Percentiles rank a stretch among this genome's conserved stretches.
Evolutionary conservation across 2,797 vertebrate genomes (phyloP).

Genomic region (Vipera ursinii): DNA sequence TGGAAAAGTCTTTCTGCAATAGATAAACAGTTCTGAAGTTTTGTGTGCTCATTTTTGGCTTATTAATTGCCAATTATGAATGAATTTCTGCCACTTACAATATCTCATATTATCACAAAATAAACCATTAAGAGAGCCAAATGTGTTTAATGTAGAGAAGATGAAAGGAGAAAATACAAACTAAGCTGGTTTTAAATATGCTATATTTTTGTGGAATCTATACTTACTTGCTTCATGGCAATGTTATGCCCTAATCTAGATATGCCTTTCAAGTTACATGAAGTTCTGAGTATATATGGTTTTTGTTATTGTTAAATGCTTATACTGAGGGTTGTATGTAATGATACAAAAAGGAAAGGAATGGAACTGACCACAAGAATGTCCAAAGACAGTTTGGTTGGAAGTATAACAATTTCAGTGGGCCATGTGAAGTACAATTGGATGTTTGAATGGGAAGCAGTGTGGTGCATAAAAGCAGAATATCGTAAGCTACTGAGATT

Average conservation of each 20-base stretch:
- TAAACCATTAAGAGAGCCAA: not conserved
- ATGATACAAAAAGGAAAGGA: not conserved
- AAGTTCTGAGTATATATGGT: not conserved
- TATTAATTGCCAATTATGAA: not conserved
- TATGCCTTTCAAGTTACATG: not conserved
- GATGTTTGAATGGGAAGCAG: not conserved
- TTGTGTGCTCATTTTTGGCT: not conserved
- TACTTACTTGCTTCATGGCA: not conserved
- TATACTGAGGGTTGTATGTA: not conserved
- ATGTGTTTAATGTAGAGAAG: not conserved
- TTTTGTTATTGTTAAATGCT: not conserved
- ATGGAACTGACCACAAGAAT: not conserved
- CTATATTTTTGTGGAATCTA: not conserved
- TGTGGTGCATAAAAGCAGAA: not conserved
- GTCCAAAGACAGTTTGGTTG: not conserved
- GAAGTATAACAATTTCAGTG: not conserved
- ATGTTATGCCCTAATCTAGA: not conserved
- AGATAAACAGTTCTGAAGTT: not conserved
- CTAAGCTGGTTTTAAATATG: not conserved
- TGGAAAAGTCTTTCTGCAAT: not conserved
- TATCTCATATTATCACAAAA: not conserved
- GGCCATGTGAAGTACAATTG: not conserved
- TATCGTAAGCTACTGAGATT: not conserved
- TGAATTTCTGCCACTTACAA: not conserved
- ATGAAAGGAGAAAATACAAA: not conserved